Evolutionary conservation across 2,888 invertebrate genomes (phyloP).

Genomic region (Dicyrtoma fusca): DNA sequence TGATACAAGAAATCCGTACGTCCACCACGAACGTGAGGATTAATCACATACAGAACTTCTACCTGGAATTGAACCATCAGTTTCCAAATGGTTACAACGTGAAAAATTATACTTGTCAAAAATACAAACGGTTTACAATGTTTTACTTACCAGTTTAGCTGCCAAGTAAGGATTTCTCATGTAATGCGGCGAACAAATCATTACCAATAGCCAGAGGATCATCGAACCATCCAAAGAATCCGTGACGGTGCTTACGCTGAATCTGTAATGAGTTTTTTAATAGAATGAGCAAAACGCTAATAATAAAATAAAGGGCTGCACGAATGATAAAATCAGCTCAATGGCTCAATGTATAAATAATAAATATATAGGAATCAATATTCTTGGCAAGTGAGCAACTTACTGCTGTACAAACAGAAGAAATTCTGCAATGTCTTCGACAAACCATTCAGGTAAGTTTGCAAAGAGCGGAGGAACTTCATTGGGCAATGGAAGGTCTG

Average conservation of each 20-base stretch:
- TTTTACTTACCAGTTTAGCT: slow-evolving; percentile 86
- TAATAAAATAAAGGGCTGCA: not conserved
- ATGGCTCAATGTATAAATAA: not conserved
- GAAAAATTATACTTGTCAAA: not conserved
- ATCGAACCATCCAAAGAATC: slow-evolving; percentile 80
- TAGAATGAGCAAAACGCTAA: slow-evolving; percentile 27
- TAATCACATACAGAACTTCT: slow-evolving; percentile 59
- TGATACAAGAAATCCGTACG: slow-evolving; percentile 64
- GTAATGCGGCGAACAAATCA: slow-evolving; percentile 86
- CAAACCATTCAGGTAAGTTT: slow-evolving; percentile 94
- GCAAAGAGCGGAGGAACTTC: slow-evolving; percentile 76
- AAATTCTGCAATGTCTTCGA: slow-evolving; percentile 97
- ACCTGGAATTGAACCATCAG: slow-evolving; percentile 38
- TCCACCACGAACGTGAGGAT: slow-evolving; percentile 62
- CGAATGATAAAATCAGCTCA: not conserved
- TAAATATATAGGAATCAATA: not conserved
- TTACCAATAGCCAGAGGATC: slow-evolving; percentile 83
- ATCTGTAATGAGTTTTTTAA: slow-evolving; percentile 68
- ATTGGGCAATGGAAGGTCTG: slow-evolving; percentile 63
- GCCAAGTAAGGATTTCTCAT: slow-evolving; percentile 96
- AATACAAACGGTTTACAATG: slow-evolving; percentile 51
- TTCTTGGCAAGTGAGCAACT: slow-evolving; percentile 62
- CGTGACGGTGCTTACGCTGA: slow-evolving; percentile 73
- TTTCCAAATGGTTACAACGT: not conserved
- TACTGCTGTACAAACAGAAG: slow-evolving; percentile 89